Conservation (phyloP, 2,888 invertebrate genomes). For the Biston stratarius region DNA sequence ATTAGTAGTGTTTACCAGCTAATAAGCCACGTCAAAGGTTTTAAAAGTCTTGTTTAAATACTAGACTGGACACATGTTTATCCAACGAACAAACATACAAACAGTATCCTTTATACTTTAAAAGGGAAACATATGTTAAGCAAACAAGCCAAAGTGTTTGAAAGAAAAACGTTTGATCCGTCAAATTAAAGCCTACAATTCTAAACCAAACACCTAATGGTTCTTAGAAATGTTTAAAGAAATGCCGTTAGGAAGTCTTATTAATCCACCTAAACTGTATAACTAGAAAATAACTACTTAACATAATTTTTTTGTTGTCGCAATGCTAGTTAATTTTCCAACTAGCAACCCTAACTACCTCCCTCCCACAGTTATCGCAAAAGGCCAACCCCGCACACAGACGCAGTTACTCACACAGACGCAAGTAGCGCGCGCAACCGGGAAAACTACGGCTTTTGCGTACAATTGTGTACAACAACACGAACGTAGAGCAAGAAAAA, state of each 20-base stretch:
- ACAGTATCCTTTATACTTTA: background rate
- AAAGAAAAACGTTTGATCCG: background rate
- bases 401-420: constrained; percentile 57
- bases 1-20: background rate
- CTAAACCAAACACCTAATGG: background rate
- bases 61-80: background rate
- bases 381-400: constrained; percentile 75
- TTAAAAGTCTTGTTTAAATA: background rate
- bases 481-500: constrained; percentile 62
- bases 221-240: background rate
- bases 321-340: background rate
- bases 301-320: constrained; percentile 1
- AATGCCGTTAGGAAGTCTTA: background rate
- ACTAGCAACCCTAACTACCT: constrained; percentile 52
- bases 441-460: constrained; percentile 85
- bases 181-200: background rate
- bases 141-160: background rate
- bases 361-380: constrained; percentile 62
- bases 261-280: background rate
- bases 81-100: background rate
- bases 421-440: constrained; percentile 78
- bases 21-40: background rate
- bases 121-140: background rate
- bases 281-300: background rate
- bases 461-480: constrained; percentile 83